Evolutionary conservation across 2,888 invertebrate species (phyloP).

Genomic region (Pimpla rufipes): DNA sequence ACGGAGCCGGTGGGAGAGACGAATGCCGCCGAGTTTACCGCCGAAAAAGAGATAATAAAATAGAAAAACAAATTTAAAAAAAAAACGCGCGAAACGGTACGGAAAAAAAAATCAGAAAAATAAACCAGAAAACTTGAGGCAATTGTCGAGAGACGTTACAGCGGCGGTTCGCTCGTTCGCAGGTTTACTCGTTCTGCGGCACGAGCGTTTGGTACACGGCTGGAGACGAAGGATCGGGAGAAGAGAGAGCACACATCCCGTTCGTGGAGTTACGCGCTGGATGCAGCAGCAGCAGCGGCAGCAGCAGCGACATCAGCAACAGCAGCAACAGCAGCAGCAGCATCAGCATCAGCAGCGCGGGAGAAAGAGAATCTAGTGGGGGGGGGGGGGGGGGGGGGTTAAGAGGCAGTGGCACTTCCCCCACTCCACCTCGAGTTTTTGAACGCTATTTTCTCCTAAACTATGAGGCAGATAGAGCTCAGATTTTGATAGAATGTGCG

Average conservation of each 20-base stretch:
- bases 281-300: conserved; percentile 66
- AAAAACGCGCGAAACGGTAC: conserved; percentile 7
- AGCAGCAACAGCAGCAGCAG: conserved; percentile 62
- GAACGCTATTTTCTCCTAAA: too few relatives aligned
- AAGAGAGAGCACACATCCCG: conserved; percentile 55
- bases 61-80: conserved; percentile 7
- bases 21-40: not conserved
- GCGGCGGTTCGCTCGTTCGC: conserved; percentile 64
- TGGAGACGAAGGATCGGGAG: conserved; percentile 59
- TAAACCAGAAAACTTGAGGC: conserved; percentile 2
- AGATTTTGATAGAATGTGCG: too few relatives aligned
- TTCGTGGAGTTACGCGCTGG: conserved; percentile 64
- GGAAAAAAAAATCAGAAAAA: conserved; percentile 30
- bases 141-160: conserved; percentile 24
- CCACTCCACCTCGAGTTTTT: too few relatives aligned
- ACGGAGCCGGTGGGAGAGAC: conserved; percentile 5
- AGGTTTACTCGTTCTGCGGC: conserved; percentile 72
- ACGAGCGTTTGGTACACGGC: conserved; percentile 74
- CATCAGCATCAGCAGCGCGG: conserved; percentile 61
- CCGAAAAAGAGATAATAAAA: conserved; percentile 6
- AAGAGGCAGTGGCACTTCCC: too few relatives aligned
- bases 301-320: conserved; percentile 59
- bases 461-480: too few relatives aligned
- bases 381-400: conserved; percentile 59
- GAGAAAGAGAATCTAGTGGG: conserved; percentile 65